Base-by-base conservation (phyloP, 2,797 vertebrate genomes). In the Chelon auratus region DNA sequence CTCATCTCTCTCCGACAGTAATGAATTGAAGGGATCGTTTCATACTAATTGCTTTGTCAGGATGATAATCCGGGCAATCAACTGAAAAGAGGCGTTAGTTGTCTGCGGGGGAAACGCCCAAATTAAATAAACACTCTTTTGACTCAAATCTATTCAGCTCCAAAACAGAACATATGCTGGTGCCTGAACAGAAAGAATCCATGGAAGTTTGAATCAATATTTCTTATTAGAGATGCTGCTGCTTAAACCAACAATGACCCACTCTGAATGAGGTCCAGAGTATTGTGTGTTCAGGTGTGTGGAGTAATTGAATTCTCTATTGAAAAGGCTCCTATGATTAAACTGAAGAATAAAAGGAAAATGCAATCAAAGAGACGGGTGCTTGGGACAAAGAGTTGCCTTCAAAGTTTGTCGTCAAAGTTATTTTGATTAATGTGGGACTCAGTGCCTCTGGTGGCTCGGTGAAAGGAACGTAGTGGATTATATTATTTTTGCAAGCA, bases 231-330 rank as follows among this genome's bases (percentile, higher is more conserved):
- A 89, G 84, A 92, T 81, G 71, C 84, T 85, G 85, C 91, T 89
- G 90, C 91, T 87, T 90, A 86, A 85, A 92, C 85, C 87, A 93
- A 94, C 92, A 94, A 92, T 88, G 89, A 86, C 79, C 89, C 33
- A 15, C 18, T 77, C 68, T 81, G 89, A 90, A 90, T 81, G 85
- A 87, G 85, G 78, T 80, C 82, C 84, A 76, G 72, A 65, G 81
- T 86, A 89, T 91, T 94, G 93, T 94, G 92, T 93, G 90, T 91
- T 93, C 91, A 94, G 93, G 91, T 93, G 92, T 89, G 86, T 55
- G 78, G 69, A 66, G 87, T 94, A 93, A 94, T 94, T 93, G 90
- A 93, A 93, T 93, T 93, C 89, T 92, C 89, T 73, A 71, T 86
- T 91, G 91, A 93, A 93, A 92, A 91, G 88, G 90, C 86, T 84